Conservation (phyloP, 2,888 invertebrate genomes). For the Parnassius apollo region DNA sequence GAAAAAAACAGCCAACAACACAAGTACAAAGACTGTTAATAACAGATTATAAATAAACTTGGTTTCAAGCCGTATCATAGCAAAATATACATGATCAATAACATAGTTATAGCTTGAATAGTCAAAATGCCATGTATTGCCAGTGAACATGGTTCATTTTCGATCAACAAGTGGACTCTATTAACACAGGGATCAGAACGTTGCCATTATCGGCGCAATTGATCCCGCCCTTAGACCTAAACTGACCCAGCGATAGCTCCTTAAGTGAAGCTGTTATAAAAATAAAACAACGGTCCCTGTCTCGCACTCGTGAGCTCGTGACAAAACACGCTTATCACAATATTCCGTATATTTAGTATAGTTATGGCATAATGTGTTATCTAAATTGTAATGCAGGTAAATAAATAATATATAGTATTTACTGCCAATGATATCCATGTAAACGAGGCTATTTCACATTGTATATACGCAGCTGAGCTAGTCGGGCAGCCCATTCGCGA, state of each 20-base stretch:
- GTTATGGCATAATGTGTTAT: conserved; percentile 19
- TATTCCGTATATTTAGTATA: background rate
- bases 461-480: too few species aligned
- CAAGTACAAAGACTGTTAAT: conserved; percentile 18
- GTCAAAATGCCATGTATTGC: conserved; percentile 1
- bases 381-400: background rate
- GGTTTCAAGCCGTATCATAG: conserved; percentile 11
- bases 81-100: conserved; percentile 11
- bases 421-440: too few species aligned
- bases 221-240: conserved; percentile 30
- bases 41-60: conserved; percentile 21
- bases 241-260: conserved; percentile 13
- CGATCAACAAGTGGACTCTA: background rate
- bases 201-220: conserved; percentile 23
- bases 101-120: background rate
- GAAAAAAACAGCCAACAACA: conserved; percentile 12
- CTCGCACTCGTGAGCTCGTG: conserved; percentile 7
- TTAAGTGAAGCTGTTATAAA: conserved; percentile 19
- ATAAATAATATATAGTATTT: too few species aligned
- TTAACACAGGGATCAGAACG: conserved; percentile 15
- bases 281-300: conserved; percentile 21
- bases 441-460: too few species aligned
- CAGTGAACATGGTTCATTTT: conserved; percentile 6
- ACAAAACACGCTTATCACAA: conserved; percentile 15
- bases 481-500: too few species aligned